Percentiles rank a stretch among this genome's conserved stretches.
Evolutionary conservation across 2,888 invertebrate species (phyloP).

Genomic region (Temnothorax unifasciatus): DNA sequence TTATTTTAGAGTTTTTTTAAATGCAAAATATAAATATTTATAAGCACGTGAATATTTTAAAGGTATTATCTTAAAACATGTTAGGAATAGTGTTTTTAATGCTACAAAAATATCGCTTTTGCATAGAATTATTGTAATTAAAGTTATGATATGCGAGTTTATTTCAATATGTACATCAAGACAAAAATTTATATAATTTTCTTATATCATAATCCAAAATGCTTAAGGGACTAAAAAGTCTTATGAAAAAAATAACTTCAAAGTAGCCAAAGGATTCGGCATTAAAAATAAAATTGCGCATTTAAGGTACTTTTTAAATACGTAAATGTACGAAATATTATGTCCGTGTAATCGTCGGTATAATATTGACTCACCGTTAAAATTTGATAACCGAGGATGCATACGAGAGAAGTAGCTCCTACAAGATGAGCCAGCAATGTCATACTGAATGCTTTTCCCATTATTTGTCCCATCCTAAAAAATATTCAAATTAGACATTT

Average conservation of each 20-base stretch:
- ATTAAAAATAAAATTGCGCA: not conserved
- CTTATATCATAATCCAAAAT: not conserved
- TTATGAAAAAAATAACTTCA: not conserved
- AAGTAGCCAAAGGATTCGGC: not conserved
- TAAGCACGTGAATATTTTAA: not conserved
- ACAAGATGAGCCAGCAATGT: slow-evolving; percentile 74
- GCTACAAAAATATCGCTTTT: not conserved
- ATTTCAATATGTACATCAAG: not conserved
- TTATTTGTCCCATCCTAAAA: slow-evolving; percentile 73
- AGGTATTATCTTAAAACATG: not conserved
- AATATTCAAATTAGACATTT: not conserved
- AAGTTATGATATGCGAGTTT: not conserved
- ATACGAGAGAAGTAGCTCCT: slow-evolving; percentile 75
- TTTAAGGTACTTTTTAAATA: not conserved
- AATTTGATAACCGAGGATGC: slow-evolving; percentile 78
- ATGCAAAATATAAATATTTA: too few relatives aligned
- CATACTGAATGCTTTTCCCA: slow-evolving; percentile 72
- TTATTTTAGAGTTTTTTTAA: not conserved
- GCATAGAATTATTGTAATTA: not conserved
- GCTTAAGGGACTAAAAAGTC: not conserved
- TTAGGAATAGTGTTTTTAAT: not conserved
- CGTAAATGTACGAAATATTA: not conserved
- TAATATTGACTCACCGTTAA: slow-evolving; percentile 69
- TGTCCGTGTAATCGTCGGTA: not conserved
- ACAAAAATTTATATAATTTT: not conserved